A percentile compares a stretch with the other conserved stretches of the same genome.
Conservation (phyloP, 2,113 vertebrate species). For the Malurus cyaneus region DNA sequence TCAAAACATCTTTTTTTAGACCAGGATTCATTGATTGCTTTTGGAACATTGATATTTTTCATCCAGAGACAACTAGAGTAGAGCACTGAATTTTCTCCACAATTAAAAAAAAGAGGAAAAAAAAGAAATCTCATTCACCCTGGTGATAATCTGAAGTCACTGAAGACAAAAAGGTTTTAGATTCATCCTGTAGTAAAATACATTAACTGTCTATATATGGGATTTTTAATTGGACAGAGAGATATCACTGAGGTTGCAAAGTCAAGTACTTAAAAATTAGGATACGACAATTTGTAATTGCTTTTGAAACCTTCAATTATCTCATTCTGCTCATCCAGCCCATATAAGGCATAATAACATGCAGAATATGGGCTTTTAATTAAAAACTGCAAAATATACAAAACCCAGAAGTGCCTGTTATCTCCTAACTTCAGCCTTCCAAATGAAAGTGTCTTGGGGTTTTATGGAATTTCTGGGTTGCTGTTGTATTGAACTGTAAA, state of each 20-base stretch:
- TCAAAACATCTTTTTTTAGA: not conserved
- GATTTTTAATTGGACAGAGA: conserved; percentile 6
- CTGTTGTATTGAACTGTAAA: not conserved
- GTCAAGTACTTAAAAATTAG: conserved; percentile 20
- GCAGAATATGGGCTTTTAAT: not conserved
- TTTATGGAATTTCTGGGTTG: not conserved
- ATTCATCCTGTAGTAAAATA: not conserved
- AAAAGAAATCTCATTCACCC: not conserved
- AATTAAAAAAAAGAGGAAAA: not conserved
- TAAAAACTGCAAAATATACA: not conserved
- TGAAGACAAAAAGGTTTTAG: not conserved
- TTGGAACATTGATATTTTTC: not conserved
- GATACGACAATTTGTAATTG: not conserved
- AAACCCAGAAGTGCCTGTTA: not conserved
- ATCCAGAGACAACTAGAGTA: not conserved
- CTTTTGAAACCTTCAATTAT: conserved; percentile 30
- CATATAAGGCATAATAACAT: not conserved
- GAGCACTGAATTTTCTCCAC: not conserved
- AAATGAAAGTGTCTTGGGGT: not conserved
- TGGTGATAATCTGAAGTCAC: not conserved
- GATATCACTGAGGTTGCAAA: not conserved
- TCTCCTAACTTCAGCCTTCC: not conserved
- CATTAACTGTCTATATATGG: not conserved
- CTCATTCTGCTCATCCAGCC: not conserved
- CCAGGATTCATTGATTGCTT: not conserved